These are phyloP conservation scores for Pelagia noctiluca DNA, from an alignment of 30 jellyfish, hydroid and myxozoan species.

Conservation along the genomic window DNA sequence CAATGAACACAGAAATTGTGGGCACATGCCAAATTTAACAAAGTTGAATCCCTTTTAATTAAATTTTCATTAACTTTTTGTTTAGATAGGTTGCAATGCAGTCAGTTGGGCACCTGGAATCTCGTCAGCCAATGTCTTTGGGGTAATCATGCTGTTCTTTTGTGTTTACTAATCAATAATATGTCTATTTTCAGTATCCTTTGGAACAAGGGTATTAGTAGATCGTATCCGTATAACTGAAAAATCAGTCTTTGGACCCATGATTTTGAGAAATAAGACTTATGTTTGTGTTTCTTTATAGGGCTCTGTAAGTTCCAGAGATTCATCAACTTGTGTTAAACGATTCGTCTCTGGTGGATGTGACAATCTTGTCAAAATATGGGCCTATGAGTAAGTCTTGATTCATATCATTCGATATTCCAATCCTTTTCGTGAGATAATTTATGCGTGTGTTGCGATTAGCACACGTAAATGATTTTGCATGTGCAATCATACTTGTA, in stretches of 20 bases:
- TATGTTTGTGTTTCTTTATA: background rate
- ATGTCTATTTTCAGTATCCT: too few relatives aligned
- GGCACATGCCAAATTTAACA: too few relatives aligned
- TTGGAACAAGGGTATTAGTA: too few relatives aligned
- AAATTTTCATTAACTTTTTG: background rate
- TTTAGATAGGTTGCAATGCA: conserved; percentile 97
- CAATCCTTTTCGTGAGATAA: background rate
- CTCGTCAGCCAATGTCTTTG: conserved; percentile 46
- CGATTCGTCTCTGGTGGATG: conserved; percentile 97
- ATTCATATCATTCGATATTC: background rate
- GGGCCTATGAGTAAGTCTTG: conserved; percentile 86
- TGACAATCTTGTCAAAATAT: conserved; percentile 91
- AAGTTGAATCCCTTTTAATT: too few relatives aligned
- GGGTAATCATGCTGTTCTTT: conserved; percentile 16
- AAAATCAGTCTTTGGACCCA: background rate
- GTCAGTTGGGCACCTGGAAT: conserved; percentile 98
- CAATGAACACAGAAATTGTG: too few relatives aligned
- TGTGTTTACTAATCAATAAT: background rate
- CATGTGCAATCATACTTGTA: too few relatives aligned
- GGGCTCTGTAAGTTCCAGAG: conserved; percentile 64
- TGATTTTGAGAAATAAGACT: background rate
- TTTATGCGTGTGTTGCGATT: too few relatives aligned
- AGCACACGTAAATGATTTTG: too few relatives aligned
- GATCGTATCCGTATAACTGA: background rate
- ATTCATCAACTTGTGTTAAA: conserved; percentile 56